These are phyloP conservation scores for Hybos culiciformis DNA, from an alignment of 2,888 invertebrate species.

Conservation along the genomic window DNA sequence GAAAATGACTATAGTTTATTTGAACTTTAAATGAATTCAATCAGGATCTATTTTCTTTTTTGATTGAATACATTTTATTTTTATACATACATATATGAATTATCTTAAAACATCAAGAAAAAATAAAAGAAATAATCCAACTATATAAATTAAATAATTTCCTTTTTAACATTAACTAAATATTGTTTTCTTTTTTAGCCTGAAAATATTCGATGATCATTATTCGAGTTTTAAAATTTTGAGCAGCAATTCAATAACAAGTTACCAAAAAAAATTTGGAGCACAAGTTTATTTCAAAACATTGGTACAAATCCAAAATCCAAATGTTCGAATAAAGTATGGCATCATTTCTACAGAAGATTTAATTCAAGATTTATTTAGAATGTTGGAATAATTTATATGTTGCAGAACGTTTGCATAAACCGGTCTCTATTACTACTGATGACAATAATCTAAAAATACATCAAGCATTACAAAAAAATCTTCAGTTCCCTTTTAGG, in stretches of 20 bases:
- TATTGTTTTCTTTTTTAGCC: too few species aligned
- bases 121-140: too few species aligned
- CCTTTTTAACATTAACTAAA: too few species aligned
- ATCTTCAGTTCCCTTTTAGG: constrained; percentile 75
- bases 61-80: too few species aligned
- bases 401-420: constrained; percentile 86
- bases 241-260: constrained; percentile 59
- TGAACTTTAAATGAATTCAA: too few species aligned
- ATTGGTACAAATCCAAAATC: constrained; percentile 58
- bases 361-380: constrained; percentile 71
- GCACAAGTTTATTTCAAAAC: constrained; percentile 94
- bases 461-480: constrained; percentile 51
- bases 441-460: constrained; percentile 45
- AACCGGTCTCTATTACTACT: constrained; percentile 70
- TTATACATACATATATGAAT: too few species aligned
- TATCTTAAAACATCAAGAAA: too few species aligned
- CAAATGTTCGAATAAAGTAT: constrained; percentile 70
- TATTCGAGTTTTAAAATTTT: constrained; percentile 70
- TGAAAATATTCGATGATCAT: constrained; percentile 63
- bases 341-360: constrained; percentile 76
- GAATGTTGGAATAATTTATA: constrained; percentile 85
- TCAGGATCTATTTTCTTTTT: too few species aligned
- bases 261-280: constrained; percentile 71
- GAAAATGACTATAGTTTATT: too few species aligned
- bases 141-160: too few species aligned